Evolutionary conservation across 2,888 invertebrate species (phyloP), one percentile per base, ranked within the genome.

Genomic region (Synergus itoensis): DNA sequence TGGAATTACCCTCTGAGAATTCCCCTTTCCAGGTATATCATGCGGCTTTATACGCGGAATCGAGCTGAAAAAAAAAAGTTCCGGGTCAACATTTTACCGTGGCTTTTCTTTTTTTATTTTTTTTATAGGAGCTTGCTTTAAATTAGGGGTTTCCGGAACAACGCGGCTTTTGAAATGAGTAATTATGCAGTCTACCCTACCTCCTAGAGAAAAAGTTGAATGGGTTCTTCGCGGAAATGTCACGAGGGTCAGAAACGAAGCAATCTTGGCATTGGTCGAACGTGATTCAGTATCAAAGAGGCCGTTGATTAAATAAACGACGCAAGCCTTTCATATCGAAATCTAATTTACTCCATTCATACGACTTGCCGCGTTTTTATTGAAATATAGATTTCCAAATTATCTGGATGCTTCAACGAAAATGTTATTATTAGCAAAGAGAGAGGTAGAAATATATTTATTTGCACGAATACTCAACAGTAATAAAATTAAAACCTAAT

Each of bases 81-180:
- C 73, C 18, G 11, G 73, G 73, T 53, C 48, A 53, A 53, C 73
- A 73, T 73, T 73, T 73, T 11, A n/a, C 9, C 5, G 21, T 21
- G 12, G 12, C 1, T 12, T 60, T 28, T 53, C 28, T 48, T 69
- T 11, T 18, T 18, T 60, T 18, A 21, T 40, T 12, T 65, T 65
- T 65, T 67, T 43, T 45, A 4, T 53, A 28, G 5, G 0, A 73
- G 73, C 73, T 73, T 36, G 73, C 36, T 73, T 53, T 73, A 73
- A 73, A 53, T 73, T 53, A 53, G 16, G 11, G 12, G n/a, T 73
- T 73, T 73, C 53, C 53, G 8, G 73, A 73, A 48, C 53, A 73
- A 73, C 53, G 53, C 16, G 18, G n/a, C 73, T 73, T 73, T 73
- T 73, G n/a, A 53, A 73, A 53, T 53, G 53, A 53, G 53, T 73